Evolutionary conservation across 2,797 vertebrate species (phyloP), one percentile per base, ranked within the genome.

Genomic region (Microhierax caerulescens): DNA sequence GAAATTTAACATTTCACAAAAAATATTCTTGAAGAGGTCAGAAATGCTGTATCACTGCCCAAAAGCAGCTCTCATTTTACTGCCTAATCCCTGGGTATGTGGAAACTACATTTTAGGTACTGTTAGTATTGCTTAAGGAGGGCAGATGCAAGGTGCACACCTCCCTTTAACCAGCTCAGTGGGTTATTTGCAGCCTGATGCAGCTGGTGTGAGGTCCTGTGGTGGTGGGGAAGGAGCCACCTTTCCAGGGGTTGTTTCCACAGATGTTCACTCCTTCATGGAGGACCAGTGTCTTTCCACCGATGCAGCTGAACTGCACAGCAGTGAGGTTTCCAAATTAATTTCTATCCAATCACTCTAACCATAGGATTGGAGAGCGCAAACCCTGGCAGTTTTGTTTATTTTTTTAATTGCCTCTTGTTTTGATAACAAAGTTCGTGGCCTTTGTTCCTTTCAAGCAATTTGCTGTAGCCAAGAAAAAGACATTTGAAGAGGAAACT

Each of bases 161-260:
- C 11, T 67, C 20, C 50, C 34, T 82, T 85, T 30, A 61, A 64
- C 12, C 1, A 17, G 9, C 10, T 48, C 16, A 2, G 15, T 2
- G 19, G 28, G 32, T 27, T 53, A 37, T 75, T 80, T 78, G 11
- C 59, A 86, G 51, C 25, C 13, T 48, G 10, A 14, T 54, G 20
- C 24, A 56, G 16, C n/a, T 39, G 23, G 17, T 0, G 0, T 7
- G 25, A 77, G 34, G 27, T 17, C 14, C 53, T 2, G 0, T 4
- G 10, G 28, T 54, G 20, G 8, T n/a, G 19, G 28, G 13, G 14
- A 36, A 85, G 13, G 9, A 72, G 9, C 37, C 22, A 39, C 13
- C 7, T 27, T 48, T 64, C 32, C 21, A 63, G 34, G 24, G 39
- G 7, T 4, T 70, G 3, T 54, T 86, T 53, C 67, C 51, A 47